Evolutionary conservation across 2,888 invertebrate species (phyloP), one percentile per base, ranked within the genome.

Genomic region (Caenorhabditis sp.): DNA sequence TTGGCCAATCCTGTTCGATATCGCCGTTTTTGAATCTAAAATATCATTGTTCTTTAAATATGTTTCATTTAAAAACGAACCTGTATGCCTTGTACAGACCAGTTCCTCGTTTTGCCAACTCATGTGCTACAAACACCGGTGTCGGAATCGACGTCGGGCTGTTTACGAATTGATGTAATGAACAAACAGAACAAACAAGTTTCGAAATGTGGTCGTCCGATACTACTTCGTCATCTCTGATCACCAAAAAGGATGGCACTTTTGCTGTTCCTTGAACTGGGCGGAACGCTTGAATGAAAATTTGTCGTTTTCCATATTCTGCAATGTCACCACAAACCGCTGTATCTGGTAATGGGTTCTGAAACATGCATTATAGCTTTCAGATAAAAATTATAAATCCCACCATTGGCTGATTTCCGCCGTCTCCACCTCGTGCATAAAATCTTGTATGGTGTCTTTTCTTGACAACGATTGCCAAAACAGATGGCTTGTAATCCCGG

Each of bases 91-190:
- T 69, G 59, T 52, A 67, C 23, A 70, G 23, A 7, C 68, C 65
- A 12, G 69, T 71, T 59, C 84, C 84, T 27, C 84, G 57, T 56
- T 84, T 78, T 14, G 84, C 82, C 10, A 83, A 76, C 25, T 77
- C 73, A 63, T 82, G 74, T 14, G 83, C 83, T 43, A 81, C 76
- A 63, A 77, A 83, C 12, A 82, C 76, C 12, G 84, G 84, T 0
- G 84, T 74, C 14, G 84, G 84, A 8, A 84, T 73, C 0, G 83
- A 83, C 1, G 80, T 81, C 0, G 84, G 77, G 21, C 69, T 71
- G 63, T 70, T 76, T 27, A 85, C 83, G 58, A 82, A 79, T 73
- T 75, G 75, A n/a, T 75, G 75, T 0, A 75, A 59, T 31, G 56
- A 57, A 61, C 75, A 75, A 1, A 75, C 69, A 5, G 75, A 70